Conservation (phyloP, 2,888 invertebrate species). For the Eupithecia centaureata region DNA sequence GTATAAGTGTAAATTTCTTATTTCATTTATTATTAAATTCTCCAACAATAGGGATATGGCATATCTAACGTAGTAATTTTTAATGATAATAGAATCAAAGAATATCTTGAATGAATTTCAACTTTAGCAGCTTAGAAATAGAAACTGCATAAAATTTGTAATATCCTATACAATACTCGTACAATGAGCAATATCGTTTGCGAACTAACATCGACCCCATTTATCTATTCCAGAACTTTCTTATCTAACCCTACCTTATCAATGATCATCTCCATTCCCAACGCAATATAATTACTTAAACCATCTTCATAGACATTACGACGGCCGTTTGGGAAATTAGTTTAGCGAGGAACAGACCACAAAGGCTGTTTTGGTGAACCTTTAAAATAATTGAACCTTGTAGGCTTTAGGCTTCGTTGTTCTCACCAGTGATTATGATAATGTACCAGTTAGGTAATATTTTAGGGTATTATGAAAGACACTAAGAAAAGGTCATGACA, state of each 20-base stretch:
- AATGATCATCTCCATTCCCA: slow-evolving; percentile 45
- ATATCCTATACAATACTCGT: background rate
- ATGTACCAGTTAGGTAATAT: background rate
- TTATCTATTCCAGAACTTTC: background rate
- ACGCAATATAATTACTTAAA: slow-evolving; percentile 50
- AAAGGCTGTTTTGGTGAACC: slow-evolving; percentile 10
- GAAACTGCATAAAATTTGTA: background rate
- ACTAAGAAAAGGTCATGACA: too few species aligned
- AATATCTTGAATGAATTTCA: background rate
- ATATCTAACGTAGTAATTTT: too few species aligned
- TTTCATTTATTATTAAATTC: too few species aligned
- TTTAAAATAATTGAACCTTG: slow-evolving; percentile 15
- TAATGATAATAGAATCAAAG: background rate
- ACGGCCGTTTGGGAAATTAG: slow-evolving; percentile 52
- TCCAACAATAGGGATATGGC: too few species aligned
- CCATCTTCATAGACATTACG: slow-evolving; percentile 24
- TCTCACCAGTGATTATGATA: background rate
- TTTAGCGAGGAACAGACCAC: slow-evolving; percentile 38
- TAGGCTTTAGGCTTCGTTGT: background rate
- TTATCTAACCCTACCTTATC: slow-evolving; percentile 14
- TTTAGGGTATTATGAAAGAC: background rate
- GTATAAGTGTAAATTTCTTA: too few species aligned
- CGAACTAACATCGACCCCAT: background rate
- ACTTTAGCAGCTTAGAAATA: background rate
- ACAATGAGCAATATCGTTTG: background rate